Percentiles rank a stretch among this genome's conserved stretches.
Evolutionary conservation across 1,140 invertebrate species (phyloP).

Genomic region (Homalodisca vitripennis): DNA sequence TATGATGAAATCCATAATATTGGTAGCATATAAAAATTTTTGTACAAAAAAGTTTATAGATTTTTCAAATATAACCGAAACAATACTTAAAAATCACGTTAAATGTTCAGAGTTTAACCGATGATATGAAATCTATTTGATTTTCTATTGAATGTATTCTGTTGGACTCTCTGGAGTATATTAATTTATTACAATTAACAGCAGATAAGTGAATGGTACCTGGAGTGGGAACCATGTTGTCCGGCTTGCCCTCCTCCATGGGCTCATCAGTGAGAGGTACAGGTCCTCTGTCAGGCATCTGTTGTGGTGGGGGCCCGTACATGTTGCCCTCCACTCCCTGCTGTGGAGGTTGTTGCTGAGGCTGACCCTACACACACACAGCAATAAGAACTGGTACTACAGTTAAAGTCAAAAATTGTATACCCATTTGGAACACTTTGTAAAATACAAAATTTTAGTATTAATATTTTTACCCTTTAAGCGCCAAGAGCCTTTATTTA

Average conservation of each 20-base stretch:
- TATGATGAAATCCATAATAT: no score
- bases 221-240: background rate
- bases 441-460: background rate
- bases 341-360: background rate
- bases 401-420: background rate
- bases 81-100: no score
- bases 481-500: no score
- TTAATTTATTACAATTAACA: background rate
- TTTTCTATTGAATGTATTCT: background rate
- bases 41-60: no score
- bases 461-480: background rate
- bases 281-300: background rate
- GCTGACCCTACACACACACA: background rate
- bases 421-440: background rate
- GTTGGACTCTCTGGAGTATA: background rate
- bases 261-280: background rate
- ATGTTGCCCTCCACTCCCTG: conserved; percentile 18
- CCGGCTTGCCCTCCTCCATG: background rate
- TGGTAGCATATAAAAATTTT: no score
- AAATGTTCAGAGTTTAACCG: background rate
- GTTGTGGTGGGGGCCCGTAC: background rate
- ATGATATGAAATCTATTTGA: background rate
- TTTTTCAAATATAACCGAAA: no score
- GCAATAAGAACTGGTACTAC: background rate
- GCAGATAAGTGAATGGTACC: background rate